Percentiles rank a stretch among this genome's conserved stretches.
Conservation (phyloP, 2,113 vertebrate genomes). For the Carassius gibelio region DNA sequence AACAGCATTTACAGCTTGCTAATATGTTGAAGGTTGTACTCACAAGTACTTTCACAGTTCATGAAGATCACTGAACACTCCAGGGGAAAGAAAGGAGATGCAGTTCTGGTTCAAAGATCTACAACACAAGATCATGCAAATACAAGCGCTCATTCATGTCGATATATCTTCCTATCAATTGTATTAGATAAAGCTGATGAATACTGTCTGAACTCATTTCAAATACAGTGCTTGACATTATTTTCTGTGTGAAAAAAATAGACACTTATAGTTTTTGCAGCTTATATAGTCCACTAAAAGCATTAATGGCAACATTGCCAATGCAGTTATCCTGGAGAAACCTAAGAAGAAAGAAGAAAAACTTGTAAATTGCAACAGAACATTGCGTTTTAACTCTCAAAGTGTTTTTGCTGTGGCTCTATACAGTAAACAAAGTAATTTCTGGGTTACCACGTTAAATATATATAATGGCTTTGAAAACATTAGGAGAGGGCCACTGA, state of each 20-base stretch:
- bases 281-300: conserved; percentile 76
- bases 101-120: conserved; percentile 80
- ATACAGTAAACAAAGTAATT: too few species aligned
- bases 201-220: not conserved
- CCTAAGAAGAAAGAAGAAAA: conserved; percentile 47
- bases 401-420: too few species aligned
- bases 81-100: conserved; percentile 73
- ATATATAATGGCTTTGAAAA: not conserved
- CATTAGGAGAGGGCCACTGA: not conserved
- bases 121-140: conserved; percentile 41
- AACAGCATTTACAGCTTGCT: not conserved
- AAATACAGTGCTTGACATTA: not conserved
- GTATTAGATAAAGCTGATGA: not conserved
- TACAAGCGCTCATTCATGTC: not conserved
- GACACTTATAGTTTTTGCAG: conserved; percentile 78
- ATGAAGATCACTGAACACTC: conserved; percentile 74
- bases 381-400: not conserved
- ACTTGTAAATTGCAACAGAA: not conserved
- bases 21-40: conserved; percentile 59
- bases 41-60: conserved; percentile 74
- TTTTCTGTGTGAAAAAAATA: not conserved
- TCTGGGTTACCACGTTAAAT: not conserved
- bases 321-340: conserved; percentile 83
- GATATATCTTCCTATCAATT: not conserved
- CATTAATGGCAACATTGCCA: conserved; percentile 70